A percentile compares a stretch with the other conserved stretches of the same genome.
Conservation (phyloP, 2,113 vertebrate genomes). For the Ornithorhynchus anatinus region DNA sequence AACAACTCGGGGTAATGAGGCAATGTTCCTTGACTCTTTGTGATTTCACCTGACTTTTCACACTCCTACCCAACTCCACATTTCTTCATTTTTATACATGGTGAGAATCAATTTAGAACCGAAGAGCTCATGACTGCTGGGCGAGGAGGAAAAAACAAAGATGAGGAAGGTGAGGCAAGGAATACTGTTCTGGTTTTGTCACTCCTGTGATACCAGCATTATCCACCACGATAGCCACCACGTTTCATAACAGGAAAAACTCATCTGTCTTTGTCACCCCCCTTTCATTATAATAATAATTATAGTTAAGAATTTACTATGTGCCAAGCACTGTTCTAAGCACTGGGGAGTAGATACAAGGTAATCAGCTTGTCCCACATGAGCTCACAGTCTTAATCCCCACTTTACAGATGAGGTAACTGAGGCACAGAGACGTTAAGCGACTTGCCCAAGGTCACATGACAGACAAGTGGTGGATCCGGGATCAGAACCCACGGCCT, state of each 20-base stretch:
- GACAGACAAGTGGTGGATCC: too few relatives aligned
- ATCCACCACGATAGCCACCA: not conserved
- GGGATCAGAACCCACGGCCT: too few relatives aligned
- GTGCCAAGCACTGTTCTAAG: too few relatives aligned
- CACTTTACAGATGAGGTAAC: too few relatives aligned
- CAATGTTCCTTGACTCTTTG: not conserved
- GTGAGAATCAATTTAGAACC: not conserved
- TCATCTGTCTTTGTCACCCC: not conserved
- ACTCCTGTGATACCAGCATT: not conserved
- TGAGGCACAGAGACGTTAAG: too few relatives aligned
- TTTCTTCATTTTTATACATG: not conserved
- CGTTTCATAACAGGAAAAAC: not conserved
- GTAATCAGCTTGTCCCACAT: too few relatives aligned
- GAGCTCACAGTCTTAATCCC: too few relatives aligned
- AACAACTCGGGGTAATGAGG: not conserved
- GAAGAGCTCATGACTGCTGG: too few relatives aligned
- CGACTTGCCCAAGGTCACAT: too few relatives aligned
- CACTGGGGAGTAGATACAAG: too few relatives aligned
- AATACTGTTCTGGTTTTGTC: not conserved
- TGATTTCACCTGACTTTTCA: not conserved
- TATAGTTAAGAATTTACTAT: too few relatives aligned
- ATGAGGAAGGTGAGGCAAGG: not conserved
- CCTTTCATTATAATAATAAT: not conserved
- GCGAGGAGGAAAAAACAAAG: too few relatives aligned
- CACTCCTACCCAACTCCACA: not conserved